Base-by-base conservation (phyloP, 2,888 invertebrate genomes). In the Synanthedon vespiformis region DNA sequence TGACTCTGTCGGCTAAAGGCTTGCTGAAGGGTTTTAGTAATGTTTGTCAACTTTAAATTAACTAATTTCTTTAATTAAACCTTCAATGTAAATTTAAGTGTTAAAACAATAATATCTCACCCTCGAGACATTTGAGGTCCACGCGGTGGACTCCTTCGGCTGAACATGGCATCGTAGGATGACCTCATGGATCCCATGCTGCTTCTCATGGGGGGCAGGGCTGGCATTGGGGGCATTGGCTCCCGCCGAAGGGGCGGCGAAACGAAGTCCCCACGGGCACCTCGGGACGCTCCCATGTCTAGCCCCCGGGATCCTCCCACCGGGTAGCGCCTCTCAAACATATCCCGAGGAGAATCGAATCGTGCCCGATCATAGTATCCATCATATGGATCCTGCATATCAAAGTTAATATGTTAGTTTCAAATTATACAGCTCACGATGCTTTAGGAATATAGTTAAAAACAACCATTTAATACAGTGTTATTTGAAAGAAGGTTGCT, bases 151-250 rank as follows among this genome's bases (percentile, higher is more conserved):
- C 94, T 93, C 66, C 95, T 89, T 61, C 95, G 90, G 80, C 93
- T 95, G 85, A 93, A 95, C 92, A 95, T 94, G 64, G 92, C 90
- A 77, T 94, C 94, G 76, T 94, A 91, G 55, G 86, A 91, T 82
- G 88, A 91, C 86, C 92, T 89, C 90, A 92, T 90, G 62, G 93
- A 89, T 67, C 91, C 90, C 88, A 90, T 89, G 67, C 89, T 89
- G 67, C 86, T 83, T 59, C 89, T 79, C 77, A 90, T 85, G 58
- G 90, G 88, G 1, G 90, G 88, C 68, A 93, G 89, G 67, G 92
- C 91, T 58, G 94, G 93, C 89, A 94, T 91, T 41, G 94, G 94
- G 51, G 94, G 94, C 88, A 94, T 90, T 13, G 93, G 93, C 75
- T 94, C 94, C 48, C 94, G 90, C 61, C 93, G 89, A 67, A 93